Evolutionary conservation across 2,888 invertebrate species (phyloP).

Genomic region (Myathropa florea): DNA sequence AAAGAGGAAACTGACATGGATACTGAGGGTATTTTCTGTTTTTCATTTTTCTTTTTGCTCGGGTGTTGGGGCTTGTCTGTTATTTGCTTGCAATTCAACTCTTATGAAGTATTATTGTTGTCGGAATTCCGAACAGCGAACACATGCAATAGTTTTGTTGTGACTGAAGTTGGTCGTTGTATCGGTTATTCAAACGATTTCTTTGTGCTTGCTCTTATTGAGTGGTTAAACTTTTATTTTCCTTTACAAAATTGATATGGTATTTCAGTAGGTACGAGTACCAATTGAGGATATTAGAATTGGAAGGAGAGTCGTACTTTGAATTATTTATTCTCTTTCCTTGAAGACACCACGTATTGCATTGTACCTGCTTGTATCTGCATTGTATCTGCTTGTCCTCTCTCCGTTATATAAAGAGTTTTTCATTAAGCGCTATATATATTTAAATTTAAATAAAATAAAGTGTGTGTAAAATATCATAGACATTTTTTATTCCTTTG

Average conservation of each 20-base stretch:
- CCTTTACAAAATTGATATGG: background rate
- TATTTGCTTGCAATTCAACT: background rate
- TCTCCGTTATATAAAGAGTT: too few species aligned
- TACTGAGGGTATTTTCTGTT: background rate
- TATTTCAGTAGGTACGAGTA: background rate
- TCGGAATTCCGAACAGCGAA: background rate
- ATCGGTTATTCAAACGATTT: background rate
- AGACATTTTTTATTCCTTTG: too few species aligned
- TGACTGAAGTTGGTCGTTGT: background rate
- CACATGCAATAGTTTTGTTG: background rate
- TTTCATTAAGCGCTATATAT: too few species aligned
- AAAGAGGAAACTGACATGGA: slow-evolving; percentile 18
- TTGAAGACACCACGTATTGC: too few species aligned
- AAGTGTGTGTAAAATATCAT: too few species aligned
- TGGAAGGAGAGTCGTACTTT: too few species aligned
- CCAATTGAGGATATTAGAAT: background rate
- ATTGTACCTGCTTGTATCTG: too few species aligned
- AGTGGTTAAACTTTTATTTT: background rate
- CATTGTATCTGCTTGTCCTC: too few species aligned
- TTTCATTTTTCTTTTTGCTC: background rate
- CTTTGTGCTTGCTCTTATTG: background rate
- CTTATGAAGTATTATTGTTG: slow-evolving; percentile 17
- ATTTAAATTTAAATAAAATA: too few species aligned
- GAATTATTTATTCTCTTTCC: too few species aligned
- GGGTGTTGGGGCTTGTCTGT: background rate